Conservation (phyloP, 2,113 vertebrate genomes). For the Oryzias melastigma region DNA sequence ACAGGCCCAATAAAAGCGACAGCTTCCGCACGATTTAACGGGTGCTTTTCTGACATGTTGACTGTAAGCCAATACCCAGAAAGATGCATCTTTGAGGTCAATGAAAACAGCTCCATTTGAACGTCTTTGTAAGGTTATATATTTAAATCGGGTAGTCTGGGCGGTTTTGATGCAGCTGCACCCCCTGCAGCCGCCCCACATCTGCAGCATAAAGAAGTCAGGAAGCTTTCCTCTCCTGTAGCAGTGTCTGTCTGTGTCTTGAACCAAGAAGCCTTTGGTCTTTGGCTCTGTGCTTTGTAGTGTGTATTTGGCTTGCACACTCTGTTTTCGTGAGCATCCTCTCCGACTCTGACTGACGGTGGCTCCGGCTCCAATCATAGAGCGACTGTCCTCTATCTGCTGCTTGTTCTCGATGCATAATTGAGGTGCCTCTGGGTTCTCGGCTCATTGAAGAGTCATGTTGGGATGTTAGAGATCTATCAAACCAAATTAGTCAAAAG, state of each 20-base stretch:
- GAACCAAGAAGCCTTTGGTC: conserved; percentile 24
- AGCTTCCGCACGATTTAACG: conserved; percentile 36
- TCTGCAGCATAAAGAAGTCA: conserved; percentile 34
- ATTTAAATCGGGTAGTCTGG: conserved; percentile 11
- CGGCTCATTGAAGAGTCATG: conserved; percentile 63
- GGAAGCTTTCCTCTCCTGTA: conserved; percentile 44
- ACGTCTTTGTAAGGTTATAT: conserved; percentile 30
- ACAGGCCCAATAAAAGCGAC: conserved; percentile 44
- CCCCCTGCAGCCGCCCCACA: conserved; percentile 23
- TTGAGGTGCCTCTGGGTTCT: conserved; percentile 54
- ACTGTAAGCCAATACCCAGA: conserved; percentile 36
- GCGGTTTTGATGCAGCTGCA: conserved; percentile 18
- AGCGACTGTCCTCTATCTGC: conserved; percentile 25
- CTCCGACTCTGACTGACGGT: conserved; percentile 20
- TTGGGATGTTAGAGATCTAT: conserved; percentile 51
- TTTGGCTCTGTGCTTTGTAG: conserved; percentile 36
- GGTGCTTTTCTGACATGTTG: conserved; percentile 43
- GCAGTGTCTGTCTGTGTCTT: conserved; percentile 32
- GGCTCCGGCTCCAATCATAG: conserved; percentile 24
- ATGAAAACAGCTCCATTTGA: conserved; percentile 34
- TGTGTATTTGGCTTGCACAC: conserved; percentile 18
- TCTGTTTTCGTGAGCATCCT: conserved; percentile 11
- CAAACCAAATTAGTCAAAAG: conserved; percentile 46
- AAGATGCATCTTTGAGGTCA: conserved; percentile 52
- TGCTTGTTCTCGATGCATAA: conserved; percentile 65